Conservation (phyloP, 2,888 invertebrate species). For the Scaptomyza caliginosa region DNA sequence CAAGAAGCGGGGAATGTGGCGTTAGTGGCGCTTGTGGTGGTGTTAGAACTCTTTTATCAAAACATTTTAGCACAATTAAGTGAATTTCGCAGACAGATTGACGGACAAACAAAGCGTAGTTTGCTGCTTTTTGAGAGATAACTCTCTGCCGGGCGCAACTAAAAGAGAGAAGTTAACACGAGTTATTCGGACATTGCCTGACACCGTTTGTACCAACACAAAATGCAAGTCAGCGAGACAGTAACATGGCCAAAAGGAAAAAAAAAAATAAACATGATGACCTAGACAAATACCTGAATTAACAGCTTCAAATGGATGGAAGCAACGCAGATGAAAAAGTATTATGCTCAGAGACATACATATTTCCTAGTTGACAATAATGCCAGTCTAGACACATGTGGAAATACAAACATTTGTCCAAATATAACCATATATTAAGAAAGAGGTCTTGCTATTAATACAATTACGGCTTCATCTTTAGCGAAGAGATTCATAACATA, state of each 20-base stretch:
- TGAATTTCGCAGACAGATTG: conserved; percentile 45
- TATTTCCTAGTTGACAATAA: neutral
- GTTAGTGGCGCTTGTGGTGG: neutral
- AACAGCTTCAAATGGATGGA: conserved; percentile 39
- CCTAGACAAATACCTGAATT: conserved; percentile 55
- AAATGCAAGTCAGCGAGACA: conserved; percentile 31
- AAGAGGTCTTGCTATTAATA: conserved; percentile 9
- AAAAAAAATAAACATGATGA: conserved; percentile 26
- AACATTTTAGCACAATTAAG: conserved; percentile 71
- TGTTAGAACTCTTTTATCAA: conserved; percentile 48
- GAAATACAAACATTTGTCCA: conserved; percentile 12
- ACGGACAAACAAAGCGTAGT: conserved; percentile 17
- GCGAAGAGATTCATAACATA: too few relatives aligned
- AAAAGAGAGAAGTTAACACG: conserved; percentile 25
- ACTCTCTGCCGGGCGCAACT: conserved; percentile 2
- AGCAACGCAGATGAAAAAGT: neutral
- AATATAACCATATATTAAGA: conserved; percentile 23
- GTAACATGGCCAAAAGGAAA: conserved; percentile 18
- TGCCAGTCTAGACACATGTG: conserved; percentile 34
- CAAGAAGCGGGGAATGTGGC: neutral
- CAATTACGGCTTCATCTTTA: neutral
- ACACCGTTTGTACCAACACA: conserved; percentile 32
- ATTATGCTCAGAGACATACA: neutral
- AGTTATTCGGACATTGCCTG: conserved; percentile 42
- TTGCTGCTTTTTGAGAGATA: conserved; percentile 2